Base-by-base conservation (phyloP, 2,888 invertebrate species). In the Cyrtodaria siliqua region DNA sequence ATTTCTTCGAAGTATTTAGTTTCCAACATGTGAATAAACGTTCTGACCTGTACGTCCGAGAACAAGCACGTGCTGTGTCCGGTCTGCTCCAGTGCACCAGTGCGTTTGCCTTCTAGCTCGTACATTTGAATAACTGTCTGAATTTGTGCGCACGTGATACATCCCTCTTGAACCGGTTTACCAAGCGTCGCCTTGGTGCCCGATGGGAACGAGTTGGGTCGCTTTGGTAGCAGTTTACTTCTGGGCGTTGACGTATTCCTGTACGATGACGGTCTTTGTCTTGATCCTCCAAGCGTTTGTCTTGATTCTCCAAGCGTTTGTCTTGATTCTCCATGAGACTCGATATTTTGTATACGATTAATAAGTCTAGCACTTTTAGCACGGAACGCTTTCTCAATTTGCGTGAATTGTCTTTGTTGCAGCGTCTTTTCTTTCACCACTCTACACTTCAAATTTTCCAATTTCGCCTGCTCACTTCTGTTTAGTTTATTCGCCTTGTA, bases 401-500 rank as follows among this genome's bases (percentile, higher is more conserved):
- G 69, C 33, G 20, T 52, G 52, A 55, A 73, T 44, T 66, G 72
- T 20, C 76, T 50, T 24, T 66, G 40, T n/a, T 49, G 20, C 2
- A 76, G 63, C 49, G 62, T 50, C 59, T 70, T 50, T 12, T 72
- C 76, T 53, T 76, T 80, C 16, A 59, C 42, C 2, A 80, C 76
- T 1, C 56, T 63, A 47, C 53, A 40, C 29, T 69, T 56, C 9
- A 71, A 50, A 27, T 33, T 38, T 59, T 73, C 63, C n/a, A 80
- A 29, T 52, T 73, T 80, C 6, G 55, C 56, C 55, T 80, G 73
- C 49, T 80, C 80, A 24, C 61, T 73, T 50, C 80, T 60, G 50
- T 80, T 80, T n/a, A 80, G 49, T 33, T 80, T 80, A 23, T 70
- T 69, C 1, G 80, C 80, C 42, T 63, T 80, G 49, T 59, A 62